Evolutionary conservation across 2,797 vertebrate species (phyloP).

Genomic region (Melanotaenia maccullochi): DNA sequence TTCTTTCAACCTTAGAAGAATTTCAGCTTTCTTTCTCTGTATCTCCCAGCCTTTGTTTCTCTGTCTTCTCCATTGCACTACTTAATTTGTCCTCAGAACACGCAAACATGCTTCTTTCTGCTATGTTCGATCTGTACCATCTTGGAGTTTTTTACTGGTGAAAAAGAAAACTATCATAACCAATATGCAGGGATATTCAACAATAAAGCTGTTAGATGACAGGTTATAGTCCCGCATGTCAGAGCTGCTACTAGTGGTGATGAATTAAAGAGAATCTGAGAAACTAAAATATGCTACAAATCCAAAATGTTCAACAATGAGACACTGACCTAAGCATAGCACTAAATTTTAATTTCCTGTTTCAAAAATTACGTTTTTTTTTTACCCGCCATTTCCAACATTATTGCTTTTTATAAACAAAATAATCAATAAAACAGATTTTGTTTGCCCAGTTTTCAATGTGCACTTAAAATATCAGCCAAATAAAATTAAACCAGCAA

Average conservation of each 20-base stretch:
- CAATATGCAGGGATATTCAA: not conserved
- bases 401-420: constrained; percentile 25
- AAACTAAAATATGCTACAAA: not conserved
- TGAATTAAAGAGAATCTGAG: not conserved
- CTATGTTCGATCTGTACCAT: not conserved
- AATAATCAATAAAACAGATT: constrained; percentile 24
- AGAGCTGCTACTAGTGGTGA: not conserved
- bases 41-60: constrained; percentile 15
- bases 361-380: not conserved
- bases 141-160: not conserved
- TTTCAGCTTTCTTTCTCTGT: constrained; percentile 33
- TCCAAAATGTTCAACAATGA: not conserved
- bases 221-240: not conserved
- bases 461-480: constrained; percentile 44
- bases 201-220: not conserved
- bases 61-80: not conserved
- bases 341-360: not conserved
- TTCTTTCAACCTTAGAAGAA: constrained; percentile 21
- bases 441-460: constrained; percentile 37
- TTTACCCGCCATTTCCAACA: not conserved
- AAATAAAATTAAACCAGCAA: constrained; percentile 56
- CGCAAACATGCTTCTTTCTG: not conserved
- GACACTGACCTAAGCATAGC: not conserved
- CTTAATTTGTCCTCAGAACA: constrained; percentile 22
- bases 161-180: not conserved